phyloP scores from a whole-genome alignment of 2,797 vertebrate genomes.

The Alosa sapidissima region DNA sequence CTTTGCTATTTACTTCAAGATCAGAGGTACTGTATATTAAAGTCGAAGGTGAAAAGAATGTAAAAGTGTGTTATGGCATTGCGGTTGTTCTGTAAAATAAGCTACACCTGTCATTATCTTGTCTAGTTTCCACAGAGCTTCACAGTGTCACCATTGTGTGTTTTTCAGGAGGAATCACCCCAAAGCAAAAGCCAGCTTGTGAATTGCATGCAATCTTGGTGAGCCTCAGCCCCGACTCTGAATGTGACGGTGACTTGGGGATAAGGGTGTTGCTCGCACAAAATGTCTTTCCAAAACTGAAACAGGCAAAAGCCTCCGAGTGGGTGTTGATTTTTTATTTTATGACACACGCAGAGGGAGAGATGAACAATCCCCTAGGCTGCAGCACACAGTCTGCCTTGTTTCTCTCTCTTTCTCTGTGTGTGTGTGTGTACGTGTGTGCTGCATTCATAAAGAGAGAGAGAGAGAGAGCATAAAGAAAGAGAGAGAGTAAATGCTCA shows the following conservation, averaged over 20 bases:
- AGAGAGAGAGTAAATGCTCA: background rate
- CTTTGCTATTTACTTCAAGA: background rate
- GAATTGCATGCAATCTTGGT: background rate
- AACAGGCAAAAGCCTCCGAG: background rate
- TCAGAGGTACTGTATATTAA: background rate
- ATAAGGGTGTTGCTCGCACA: background rate
- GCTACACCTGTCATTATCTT: background rate
- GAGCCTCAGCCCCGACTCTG: background rate
- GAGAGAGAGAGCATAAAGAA: background rate
- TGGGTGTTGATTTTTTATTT: slow-evolving; percentile 21
- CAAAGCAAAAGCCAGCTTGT: background rate
- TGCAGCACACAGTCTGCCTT: background rate
- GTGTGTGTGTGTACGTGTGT: background rate
- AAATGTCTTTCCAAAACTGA: background rate
- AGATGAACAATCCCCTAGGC: background rate
- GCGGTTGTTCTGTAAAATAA: background rate
- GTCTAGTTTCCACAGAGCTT: background rate
- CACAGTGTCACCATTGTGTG: background rate
- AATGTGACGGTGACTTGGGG: background rate
- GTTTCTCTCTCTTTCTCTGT: background rate
- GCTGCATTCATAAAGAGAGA: background rate
- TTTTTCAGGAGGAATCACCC: background rate
- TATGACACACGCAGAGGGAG: background rate
- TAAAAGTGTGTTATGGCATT: background rate
- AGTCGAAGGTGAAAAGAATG: background rate